Conservation (phyloP, 2,797 vertebrate genomes). For the Hyperoplus lanceolatus region DNA sequence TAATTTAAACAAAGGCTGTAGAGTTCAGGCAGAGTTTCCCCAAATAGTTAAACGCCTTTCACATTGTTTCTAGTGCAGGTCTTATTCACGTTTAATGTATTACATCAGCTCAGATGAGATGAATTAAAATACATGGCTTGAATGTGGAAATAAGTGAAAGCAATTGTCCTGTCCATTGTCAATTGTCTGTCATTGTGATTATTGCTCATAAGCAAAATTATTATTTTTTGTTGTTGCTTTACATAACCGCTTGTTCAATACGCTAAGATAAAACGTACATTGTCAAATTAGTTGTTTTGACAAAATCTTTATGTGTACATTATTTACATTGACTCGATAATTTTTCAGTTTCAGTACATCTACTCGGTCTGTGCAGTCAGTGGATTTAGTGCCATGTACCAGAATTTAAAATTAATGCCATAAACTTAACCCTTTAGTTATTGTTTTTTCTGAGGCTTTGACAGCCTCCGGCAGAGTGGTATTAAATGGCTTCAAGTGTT, state of each 20-base stretch:
- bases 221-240: neutral
- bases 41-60: neutral
- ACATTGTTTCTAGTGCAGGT: neutral
- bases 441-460: conserved; percentile 20
- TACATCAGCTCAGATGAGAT: neutral
- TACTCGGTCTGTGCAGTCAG: neutral
- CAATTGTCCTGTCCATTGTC: neutral
- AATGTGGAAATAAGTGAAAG: conserved; percentile 20
- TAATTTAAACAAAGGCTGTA: neutral
- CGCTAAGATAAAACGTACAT: conserved; percentile 1
- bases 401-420: neutral
- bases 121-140: conserved; percentile 26
- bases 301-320: neutral
- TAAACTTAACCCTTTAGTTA: neutral
- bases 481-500: conserved; percentile 19
- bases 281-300: conserved; percentile 2
- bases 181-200: conserved; percentile 22
- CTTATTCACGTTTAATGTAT: neutral
- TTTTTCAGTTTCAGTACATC: neutral
- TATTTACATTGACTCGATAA: neutral
- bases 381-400: neutral
- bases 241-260: neutral
- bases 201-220: neutral
- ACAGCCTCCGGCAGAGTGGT: neutral
- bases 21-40: neutral